Evolutionary conservation across 2,113 vertebrate species (phyloP).

Genomic region (Hemiprocne comata): DNA sequence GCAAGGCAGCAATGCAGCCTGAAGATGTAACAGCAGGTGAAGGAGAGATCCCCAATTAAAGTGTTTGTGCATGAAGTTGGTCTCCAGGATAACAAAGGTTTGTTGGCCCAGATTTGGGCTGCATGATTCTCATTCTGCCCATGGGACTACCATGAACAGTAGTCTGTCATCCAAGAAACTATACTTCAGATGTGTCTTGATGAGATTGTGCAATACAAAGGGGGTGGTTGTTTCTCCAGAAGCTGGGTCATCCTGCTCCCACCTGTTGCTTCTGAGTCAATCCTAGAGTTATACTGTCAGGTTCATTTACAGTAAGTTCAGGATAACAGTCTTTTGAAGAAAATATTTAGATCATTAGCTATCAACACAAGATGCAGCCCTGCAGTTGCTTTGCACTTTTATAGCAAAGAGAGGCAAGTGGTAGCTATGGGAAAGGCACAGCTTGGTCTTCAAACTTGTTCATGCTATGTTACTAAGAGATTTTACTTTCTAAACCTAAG

Average conservation of each 20-base stretch:
- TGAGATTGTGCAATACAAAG: neutral
- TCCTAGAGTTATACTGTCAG: neutral
- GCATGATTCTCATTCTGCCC: neutral
- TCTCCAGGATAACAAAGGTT: neutral
- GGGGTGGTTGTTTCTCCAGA: neutral
- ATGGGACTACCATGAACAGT: neutral
- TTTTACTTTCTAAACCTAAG: neutral
- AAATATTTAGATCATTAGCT: neutral
- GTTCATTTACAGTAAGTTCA: neutral
- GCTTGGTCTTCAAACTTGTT: neutral
- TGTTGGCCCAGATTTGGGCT: neutral
- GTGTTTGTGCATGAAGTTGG: neutral
- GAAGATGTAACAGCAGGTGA: neutral
- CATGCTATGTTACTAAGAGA: neutral
- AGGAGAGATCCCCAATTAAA: neutral
- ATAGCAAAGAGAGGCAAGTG: neutral
- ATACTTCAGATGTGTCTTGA: neutral
- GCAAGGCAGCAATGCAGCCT: neutral
- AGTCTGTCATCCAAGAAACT: neutral
- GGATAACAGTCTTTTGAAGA: neutral
- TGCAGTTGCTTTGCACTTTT: neutral
- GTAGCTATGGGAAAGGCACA: neutral
- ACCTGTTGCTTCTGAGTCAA: neutral
- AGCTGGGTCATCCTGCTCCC: neutral
- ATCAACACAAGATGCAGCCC: neutral